Evolutionary conservation across 2,113 vertebrate genomes (phyloP).

Genomic region (Alethe castanea): DNA sequence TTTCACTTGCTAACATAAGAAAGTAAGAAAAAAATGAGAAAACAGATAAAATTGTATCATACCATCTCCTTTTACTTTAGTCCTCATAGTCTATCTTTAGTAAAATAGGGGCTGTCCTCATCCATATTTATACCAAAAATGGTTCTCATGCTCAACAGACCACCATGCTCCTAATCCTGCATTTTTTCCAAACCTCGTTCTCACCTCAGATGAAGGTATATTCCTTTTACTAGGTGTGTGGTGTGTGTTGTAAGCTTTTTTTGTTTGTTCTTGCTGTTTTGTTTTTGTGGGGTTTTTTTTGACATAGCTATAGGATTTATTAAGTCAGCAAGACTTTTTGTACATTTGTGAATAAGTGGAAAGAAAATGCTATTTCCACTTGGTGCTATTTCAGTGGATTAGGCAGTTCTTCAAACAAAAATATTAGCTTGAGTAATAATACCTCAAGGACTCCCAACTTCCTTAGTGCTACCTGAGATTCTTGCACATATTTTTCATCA

Average conservation of each 20-base stretch:
- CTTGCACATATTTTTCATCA: not conserved
- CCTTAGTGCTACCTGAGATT: not conserved
- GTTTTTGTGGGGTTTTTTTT: not conserved
- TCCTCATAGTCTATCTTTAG: not conserved
- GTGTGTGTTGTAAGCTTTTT: not conserved
- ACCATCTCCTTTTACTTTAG: not conserved
- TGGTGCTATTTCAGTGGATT: conserved; percentile 47
- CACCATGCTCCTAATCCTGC: not conserved
- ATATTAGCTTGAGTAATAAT: not conserved
- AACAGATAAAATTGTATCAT: not conserved
- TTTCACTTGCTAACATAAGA: not conserved
- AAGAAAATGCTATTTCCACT: conserved; percentile 30
- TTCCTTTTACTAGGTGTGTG: not conserved
- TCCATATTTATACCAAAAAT: not conserved
- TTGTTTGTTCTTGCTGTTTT: not conserved
- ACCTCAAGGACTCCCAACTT: not conserved
- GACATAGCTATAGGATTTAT: not conserved
- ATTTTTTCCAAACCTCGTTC: not conserved
- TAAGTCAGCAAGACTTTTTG: conserved; percentile 1
- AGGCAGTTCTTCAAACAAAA: not conserved
- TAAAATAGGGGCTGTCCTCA: not conserved
- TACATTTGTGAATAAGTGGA: not conserved
- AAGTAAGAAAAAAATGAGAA: not conserved
- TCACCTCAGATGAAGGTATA: not conserved
- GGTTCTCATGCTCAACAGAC: not conserved